A percentile compares a stretch with the other conserved stretches of the same genome.
Evolutionary conservation across 2,113 vertebrate genomes (phyloP).

Genomic region (Nannobrachium achirus): DNA sequence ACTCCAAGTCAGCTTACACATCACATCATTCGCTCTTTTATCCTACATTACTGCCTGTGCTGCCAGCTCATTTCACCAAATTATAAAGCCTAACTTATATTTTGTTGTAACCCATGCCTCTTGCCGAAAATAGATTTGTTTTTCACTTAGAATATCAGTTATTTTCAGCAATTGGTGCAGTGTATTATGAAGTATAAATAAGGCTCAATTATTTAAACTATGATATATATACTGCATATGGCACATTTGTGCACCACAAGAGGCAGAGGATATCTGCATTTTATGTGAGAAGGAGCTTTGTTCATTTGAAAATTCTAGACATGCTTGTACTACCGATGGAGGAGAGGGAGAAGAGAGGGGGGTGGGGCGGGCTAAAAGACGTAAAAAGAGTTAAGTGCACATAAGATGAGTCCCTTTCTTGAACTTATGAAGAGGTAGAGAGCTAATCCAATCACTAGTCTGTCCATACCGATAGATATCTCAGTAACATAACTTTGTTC

Average conservation of each 20-base stretch:
- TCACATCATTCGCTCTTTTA: no score
- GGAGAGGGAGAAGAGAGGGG: no score
- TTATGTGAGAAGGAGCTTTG: slow-evolving; percentile 51
- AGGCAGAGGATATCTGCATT: slow-evolving; percentile 41
- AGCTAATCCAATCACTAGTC: slow-evolving; percentile 58
- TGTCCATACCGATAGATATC: slow-evolving; percentile 45
- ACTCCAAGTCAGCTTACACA: not conserved
- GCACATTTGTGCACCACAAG: slow-evolving; percentile 61
- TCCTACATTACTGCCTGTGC: no score
- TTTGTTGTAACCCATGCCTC: no score
- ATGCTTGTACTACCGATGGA: slow-evolving; percentile 60
- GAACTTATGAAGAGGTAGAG: slow-evolving; percentile 71
- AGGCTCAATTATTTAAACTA: slow-evolving; percentile 46
- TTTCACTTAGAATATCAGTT: no score
- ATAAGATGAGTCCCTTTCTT: slow-evolving; percentile 75
- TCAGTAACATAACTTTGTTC: slow-evolving; percentile 51
- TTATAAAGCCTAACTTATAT: no score
- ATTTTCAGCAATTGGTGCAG: no score
- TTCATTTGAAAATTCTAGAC: slow-evolving; percentile 58
- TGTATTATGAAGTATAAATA: no score
- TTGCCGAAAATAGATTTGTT: no score
- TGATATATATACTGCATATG: slow-evolving; percentile 54
- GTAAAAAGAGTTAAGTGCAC: slow-evolving; percentile 59
- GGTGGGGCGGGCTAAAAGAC: slow-evolving; percentile 27
- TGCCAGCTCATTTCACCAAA: no score